These are phyloP conservation scores for Andrena dorsata DNA, from an alignment of 2,888 invertebrate genomes.

Conservation along the genomic window DNA sequence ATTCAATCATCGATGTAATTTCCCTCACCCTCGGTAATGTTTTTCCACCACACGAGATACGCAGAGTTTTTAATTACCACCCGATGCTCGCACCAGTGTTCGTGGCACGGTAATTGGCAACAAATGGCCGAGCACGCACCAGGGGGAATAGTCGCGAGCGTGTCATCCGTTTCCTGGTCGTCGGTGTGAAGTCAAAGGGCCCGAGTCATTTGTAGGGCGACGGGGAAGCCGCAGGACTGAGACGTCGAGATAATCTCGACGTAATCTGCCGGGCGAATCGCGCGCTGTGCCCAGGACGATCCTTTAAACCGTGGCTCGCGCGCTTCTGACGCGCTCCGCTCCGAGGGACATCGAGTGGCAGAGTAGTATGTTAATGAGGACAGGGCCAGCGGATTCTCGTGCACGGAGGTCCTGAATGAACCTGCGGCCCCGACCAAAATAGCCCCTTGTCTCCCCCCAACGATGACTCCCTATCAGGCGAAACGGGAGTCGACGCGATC, in stretches of 20 bases:
- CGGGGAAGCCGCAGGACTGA: conserved; percentile 65
- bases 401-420: conserved; percentile 75
- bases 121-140: conserved; percentile 3
- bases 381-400: conserved; percentile 68
- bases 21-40: too few species aligned
- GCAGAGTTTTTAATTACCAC: too few species aligned
- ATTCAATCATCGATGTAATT: too few species aligned
- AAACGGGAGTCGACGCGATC: background rate
- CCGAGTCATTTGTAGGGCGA: conserved; percentile 65
- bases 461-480: background rate
- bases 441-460: conserved; percentile 34
- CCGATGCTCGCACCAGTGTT: background rate
- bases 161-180: conserved; percentile 30
- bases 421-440: conserved; percentile 66
- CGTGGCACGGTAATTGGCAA: background rate
- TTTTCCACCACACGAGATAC: too few species aligned
- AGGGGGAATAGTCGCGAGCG: background rate
- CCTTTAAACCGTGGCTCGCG: conserved; percentile 57
- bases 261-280: conserved; percentile 71
- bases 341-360: conserved; percentile 64
- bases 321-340: conserved; percentile 49
- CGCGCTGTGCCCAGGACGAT: conserved; percentile 44
- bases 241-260: conserved; percentile 74
- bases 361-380: conserved; percentile 80
- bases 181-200: conserved; percentile 66